Evolutionary conservation across 2,888 invertebrate genomes (phyloP), one percentile per base, ranked within the genome.

Genomic region (Drosophila barbarae): DNA sequence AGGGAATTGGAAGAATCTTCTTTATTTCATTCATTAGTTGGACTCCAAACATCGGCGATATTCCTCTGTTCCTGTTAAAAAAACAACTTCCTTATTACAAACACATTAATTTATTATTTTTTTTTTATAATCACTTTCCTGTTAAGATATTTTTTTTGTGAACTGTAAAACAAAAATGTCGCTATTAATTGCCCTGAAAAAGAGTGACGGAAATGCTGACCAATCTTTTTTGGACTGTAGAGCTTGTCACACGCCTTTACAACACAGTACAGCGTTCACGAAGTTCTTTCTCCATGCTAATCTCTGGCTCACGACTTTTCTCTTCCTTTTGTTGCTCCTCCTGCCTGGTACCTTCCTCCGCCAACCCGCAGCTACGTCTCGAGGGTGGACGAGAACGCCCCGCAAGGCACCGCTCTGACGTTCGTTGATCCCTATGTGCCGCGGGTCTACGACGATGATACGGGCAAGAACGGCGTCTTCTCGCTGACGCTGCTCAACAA

Each of bases 381-480:
- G 0, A 92, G 93, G 83, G 90, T 96, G 53, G 93, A 95, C 78
- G 96, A 96, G 89, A 96, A 96, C 87, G 92, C 95, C 12, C 93
- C 94, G 26, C 94, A 94, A 88, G 96, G 96, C n/a, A 94, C 94
- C 5, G 92, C 93, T 3, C 88, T 96, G 42, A 91, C 91, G 38
- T 95, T 95, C 87, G 90, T 90, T 67, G 94, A 94, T 76, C 93
- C 93, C 0, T 94, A 94, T 88, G 91, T 92, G 58, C 92, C 94
- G 3, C 92, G 92, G 89, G 94, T 95, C 8, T 93, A 92, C 71
- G 95, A 95, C 86, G 94, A 94, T 82, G 94, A 95, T 80, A 92
- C 93, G 68, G 95, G 95, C n/a, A 94, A 94, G 86, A 94, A 94
- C 78, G 95, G 95, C 7, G 94, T 96, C 8, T 95, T 96, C 86